Evolutionary conservation across 2,113 vertebrate genomes (phyloP), one percentile per base, ranked within the genome.

Genomic region (Pomatorhinus ruficollis): DNA sequence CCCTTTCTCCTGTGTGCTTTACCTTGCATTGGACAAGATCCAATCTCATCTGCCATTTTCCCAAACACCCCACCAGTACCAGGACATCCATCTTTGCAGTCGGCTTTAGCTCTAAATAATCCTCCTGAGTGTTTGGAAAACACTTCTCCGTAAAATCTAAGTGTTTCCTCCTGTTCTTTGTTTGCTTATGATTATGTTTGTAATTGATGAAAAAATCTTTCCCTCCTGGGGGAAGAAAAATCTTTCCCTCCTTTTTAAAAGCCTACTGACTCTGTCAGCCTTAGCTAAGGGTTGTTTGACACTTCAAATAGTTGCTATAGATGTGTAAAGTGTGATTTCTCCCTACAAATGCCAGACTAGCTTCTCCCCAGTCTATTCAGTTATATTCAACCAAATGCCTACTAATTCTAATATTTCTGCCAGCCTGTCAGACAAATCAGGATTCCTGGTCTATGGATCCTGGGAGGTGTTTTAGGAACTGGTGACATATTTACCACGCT

Each of bases 281-380:
- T 40, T 25, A 61, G 57, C 50, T 59, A 45, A 63, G 44, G 33
- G 24, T 31, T 20, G 15, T 63, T 44, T 74, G 84, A 90, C 52
- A 64, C 53, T 87, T 82, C 87, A 89, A 47, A 68, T 11, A 66
- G 47, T 39, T 81, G 42, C 16, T 22, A 47, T 1, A 71, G 74
- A 95, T 85, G 89, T 84, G 81, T 82, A 65, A 75, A 89, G 69
- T 79, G 87, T 52, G 47, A 82, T 87, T 95, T 89, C 70, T 93
- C 56, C 70, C 40, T 47, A 17, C 27, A 64, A 82, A 76, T 54
- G 19, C 47, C 56, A 39, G 35, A 20, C 28, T 40, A 37, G 45
- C 70, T 93, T 40, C 78, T 90, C 72, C 76, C n/a, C n/a, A 39
- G 2, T 19, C 83, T 70, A 57, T 74, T 74, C 64, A 74, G 65